Percentiles rank a stretch among this genome's conserved stretches.
Conservation (phyloP, 2,113 vertebrate genomes). For the Oryzias javanicus region DNA sequence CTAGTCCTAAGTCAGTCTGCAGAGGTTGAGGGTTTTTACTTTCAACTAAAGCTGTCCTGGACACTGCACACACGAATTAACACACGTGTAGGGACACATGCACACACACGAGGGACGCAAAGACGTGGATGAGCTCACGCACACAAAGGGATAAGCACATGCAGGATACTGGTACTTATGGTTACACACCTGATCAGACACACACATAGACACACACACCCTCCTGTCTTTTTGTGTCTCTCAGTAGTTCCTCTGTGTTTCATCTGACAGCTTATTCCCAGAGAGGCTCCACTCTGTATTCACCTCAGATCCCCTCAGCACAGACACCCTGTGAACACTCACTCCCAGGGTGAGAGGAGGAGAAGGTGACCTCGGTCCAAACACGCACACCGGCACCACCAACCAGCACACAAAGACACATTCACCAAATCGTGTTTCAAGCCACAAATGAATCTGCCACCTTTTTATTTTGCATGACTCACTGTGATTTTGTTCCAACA, state of each 20-base stretch:
- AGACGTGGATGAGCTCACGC: slow-evolving; percentile 17
- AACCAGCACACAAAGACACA: slow-evolving; percentile 13
- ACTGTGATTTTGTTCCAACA: slow-evolving; percentile 6
- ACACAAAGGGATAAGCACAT: slow-evolving; percentile 25
- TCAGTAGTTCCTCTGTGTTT: slow-evolving; percentile 75
- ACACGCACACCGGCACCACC: slow-evolving; percentile 37
- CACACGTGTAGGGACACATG: slow-evolving; percentile 3
- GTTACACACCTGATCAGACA: slow-evolving; percentile 8
- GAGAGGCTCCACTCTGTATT: slow-evolving; percentile 75
- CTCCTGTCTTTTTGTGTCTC: slow-evolving; percentile 57
- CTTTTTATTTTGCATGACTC: slow-evolving; percentile 1
- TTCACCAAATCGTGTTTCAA: slow-evolving; percentile 29
- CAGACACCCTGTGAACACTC: slow-evolving; percentile 74
- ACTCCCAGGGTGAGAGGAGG: slow-evolving; percentile 64
- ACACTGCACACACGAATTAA: slow-evolving; percentile 27
- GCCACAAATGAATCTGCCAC: slow-evolving; percentile 15
- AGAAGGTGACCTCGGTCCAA: slow-evolving; percentile 72
- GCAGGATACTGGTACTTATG: slow-evolving; percentile 22
- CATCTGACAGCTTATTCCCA: slow-evolving; percentile 80
- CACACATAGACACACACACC: slow-evolving; percentile 11
- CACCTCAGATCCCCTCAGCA: slow-evolving; percentile 75
- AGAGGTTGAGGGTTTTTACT: slow-evolving; percentile 59
- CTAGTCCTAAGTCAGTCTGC: slow-evolving; percentile 68
- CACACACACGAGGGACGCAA: slow-evolving; percentile 16
- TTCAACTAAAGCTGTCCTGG: slow-evolving; percentile 71